phyloP scores from a whole-genome alignment of 2,797 vertebrate genomes.

The Apogon hyalosoma region DNA sequence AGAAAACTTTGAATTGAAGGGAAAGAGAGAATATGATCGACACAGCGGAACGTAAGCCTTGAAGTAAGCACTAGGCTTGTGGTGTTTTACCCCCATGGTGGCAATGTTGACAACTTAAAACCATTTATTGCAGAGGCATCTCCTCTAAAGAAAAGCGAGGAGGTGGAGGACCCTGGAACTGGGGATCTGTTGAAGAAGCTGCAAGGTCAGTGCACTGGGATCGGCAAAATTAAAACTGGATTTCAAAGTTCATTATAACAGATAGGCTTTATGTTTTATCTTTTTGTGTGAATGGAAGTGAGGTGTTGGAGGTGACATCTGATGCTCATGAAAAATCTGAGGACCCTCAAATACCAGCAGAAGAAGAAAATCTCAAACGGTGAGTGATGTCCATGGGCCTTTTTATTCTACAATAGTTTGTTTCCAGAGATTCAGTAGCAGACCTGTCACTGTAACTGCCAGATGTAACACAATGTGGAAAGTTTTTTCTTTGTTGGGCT shows the following conservation, averaged over 20 bases:
- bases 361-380: slow-evolving; percentile 81
- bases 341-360: slow-evolving; percentile 70
- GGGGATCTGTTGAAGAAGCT: slow-evolving; percentile 83
- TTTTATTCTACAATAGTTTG: neutral
- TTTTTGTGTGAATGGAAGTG: slow-evolving; percentile 70
- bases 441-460: neutral
- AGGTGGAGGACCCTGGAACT: slow-evolving; percentile 85
- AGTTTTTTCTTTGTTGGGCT: neutral
- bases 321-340: slow-evolving; percentile 71
- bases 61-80: no score
- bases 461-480: neutral
- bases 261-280: neutral
- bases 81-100: no score
- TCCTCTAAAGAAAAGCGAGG: slow-evolving; percentile 85
- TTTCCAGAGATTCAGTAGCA: neutral
- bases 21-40: slow-evolving; percentile 89
- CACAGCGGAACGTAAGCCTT: slow-evolving; percentile 83
- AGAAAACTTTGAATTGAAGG: slow-evolving; percentile 84
- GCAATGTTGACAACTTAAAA: neutral
- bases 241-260: no score
- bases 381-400: slow-evolving; percentile 64
- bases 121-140: slow-evolving; percentile 77
- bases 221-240: neutral
- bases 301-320: slow-evolving; percentile 72
- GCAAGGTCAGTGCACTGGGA: slow-evolving; percentile 70